Base-by-base conservation (phyloP, 2,797 vertebrate genomes). In the Enteromius afrohamiltoni region DNA sequence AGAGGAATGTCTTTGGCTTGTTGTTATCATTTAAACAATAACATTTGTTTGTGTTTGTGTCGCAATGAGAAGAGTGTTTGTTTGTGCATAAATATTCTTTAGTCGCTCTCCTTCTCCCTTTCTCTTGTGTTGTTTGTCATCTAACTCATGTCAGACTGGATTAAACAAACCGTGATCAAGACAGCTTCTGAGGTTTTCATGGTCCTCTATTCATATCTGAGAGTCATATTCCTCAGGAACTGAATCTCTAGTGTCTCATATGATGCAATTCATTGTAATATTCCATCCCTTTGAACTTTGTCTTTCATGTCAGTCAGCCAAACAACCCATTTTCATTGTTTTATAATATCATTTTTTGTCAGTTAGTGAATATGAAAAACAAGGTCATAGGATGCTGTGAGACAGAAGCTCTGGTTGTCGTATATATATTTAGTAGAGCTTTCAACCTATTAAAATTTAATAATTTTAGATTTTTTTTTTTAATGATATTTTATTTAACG, bases 201-300 rank as follows among this genome's bases (percentile, higher is more conserved):
- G 77, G 79, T 29, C 79, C 77, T 85, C 82, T 87, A 83, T 88
- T 86, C 86, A 87, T 87, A 88, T 89, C 85, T 88, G 88, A 83
- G 87, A 86, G 77, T 85, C 87, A 87, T 88, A 86, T 89, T 88
- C 90, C 65, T 79, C 87, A 90, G 89, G 87, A 91, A 92, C 92
- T 90, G 91, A 93, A 88, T 92, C 88, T 86, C 86, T 89, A 83
- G 87, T 88, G 88, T 89, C 87, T 91, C 89, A 90, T 91, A 94
- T 95, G 95, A 95, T 94, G 95, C 93, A 95, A 95, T 78, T 80
- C 87, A 77, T 91, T 85, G 95, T 93, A 95, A 95, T 93, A 92
- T 90, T 85, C 82, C 88, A 88, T 90, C 92, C 89, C 93, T 95
- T 95, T 95, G 94, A 95, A 94, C 94, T 91, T 77, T 47, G 87